A percentile compares a stretch with the other conserved stretches of the same genome.
phyloP scores from a whole-genome alignment of 2,797 vertebrate species.

The Dromococcyx pavoninus region DNA sequence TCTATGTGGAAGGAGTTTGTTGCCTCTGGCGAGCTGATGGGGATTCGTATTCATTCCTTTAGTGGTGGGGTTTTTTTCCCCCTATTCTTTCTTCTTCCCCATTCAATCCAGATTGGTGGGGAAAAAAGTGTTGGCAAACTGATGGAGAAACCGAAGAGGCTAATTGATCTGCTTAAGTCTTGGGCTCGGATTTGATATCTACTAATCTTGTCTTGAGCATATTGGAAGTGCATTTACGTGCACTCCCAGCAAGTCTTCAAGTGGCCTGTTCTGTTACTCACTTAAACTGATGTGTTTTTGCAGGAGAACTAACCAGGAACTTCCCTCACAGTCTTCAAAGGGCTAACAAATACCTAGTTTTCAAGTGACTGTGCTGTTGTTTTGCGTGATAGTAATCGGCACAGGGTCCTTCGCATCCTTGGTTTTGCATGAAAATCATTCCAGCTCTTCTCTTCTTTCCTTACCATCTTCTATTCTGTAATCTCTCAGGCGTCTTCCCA shows the following conservation, averaged over 20 bases:
- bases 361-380: constrained; percentile 1
- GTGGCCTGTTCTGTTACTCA: neutral
- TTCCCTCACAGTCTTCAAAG: neutral
- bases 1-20: neutral
- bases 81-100: neutral
- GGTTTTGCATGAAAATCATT: constrained; percentile 53
- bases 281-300: neutral
- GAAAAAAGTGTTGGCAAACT: neutral
- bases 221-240: neutral
- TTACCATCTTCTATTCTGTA: constrained; percentile 69
- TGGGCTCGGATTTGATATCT: neutral
- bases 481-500: constrained; percentile 80
- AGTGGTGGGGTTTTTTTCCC: neutral
- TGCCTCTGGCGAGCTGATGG: neutral
- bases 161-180: neutral
- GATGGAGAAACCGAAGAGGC: neutral
- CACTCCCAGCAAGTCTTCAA: neutral
- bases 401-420: constrained; percentile 27
- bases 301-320: constrained; percentile 34
- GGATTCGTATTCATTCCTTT: neutral
- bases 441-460: constrained; percentile 56
- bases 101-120: neutral
- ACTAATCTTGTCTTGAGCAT: neutral
- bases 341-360: neutral
- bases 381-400: neutral